Percentiles rank a stretch among this genome's conserved stretches.
Conservation (phyloP, 2,113 vertebrate genomes). For the Aix galericulata region DNA sequence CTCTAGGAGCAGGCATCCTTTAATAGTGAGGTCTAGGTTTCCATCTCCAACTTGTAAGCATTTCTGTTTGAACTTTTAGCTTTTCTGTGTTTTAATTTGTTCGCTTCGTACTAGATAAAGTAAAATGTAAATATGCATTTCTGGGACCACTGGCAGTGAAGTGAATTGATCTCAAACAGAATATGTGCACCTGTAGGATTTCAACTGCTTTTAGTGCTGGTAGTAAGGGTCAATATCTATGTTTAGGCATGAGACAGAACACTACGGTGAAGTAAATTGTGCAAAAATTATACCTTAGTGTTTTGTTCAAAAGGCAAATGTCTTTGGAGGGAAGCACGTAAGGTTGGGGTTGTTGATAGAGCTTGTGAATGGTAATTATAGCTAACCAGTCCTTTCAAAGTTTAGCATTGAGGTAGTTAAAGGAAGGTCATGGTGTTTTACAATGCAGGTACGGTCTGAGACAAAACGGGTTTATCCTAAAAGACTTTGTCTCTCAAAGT, state of each 20-base stretch:
- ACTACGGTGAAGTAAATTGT: not conserved
- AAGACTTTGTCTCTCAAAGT: not conserved
- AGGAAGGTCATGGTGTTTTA: not conserved
- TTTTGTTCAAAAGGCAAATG: not conserved
- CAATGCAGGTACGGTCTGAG: not conserved
- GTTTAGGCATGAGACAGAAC: not conserved
- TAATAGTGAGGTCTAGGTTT: not conserved
- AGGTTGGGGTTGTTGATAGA: not conserved
- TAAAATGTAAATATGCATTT: not conserved
- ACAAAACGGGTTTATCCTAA: not conserved
- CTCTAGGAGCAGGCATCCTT: not conserved
- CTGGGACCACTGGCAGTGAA: not conserved
- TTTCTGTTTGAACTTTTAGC: not conserved
- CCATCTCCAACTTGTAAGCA: not conserved
- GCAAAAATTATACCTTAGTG: not conserved
- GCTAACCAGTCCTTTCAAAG: not conserved
- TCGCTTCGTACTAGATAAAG: not conserved
- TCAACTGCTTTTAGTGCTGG: not conserved
- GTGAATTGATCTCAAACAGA: not conserved
- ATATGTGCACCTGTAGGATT: fast-evolving
- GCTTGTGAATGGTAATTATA: not conserved
- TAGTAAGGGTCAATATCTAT: not conserved
- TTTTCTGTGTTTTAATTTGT: not conserved
- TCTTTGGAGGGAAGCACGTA: not conserved
- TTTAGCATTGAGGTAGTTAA: not conserved